Base-by-base conservation (phyloP, 2,797 vertebrate species). In the Chelon auratus region DNA sequence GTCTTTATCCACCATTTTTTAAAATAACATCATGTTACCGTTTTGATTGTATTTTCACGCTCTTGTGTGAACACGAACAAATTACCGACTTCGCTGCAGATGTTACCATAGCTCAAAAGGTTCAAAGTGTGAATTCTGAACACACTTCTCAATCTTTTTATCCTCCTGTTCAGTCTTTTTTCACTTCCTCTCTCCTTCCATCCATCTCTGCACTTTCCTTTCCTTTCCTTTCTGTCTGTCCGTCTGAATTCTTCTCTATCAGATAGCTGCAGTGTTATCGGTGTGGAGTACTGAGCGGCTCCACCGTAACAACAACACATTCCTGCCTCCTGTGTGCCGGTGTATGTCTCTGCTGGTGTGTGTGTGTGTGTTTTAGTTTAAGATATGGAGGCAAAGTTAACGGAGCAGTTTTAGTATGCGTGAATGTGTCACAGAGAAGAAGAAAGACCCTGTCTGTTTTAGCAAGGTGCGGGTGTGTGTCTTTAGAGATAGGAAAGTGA, bases 231-330 rank as follows among this genome's bases (percentile, higher is more conserved):
- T n/a, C 24, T 24, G 24, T 24, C 57, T 30, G 12, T 80, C 62
- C 64, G 57, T 69, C 68, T 68, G 54, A 83, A 84, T 87, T 81
- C 77, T 77, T 72, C 64, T 57, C n/a, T 52, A 83, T 88, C 87
- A 76, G 85, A 86, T 84, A 69, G 65, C 67, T 30, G 43, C 8
- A 18, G 61, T 63, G 73, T 89, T 85, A 91, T 91, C 88, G 30
- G 68, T 65, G 73, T 76, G 61, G 84, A 85, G 68, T 40, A 42
- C 64, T 72, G 75, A 64, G 65, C 78, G 50, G 72, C 65, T 40
- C 80, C 77, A 65, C 59, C 59, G 22, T 68, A 83, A 77, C 70
- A 87, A 87, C 81, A 87, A 76, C 85, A 82, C 85, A 89, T 88
- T 90, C 86, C 88, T 82, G 72, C 63, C 73, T 22, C 53, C 68